A percentile compares a stretch with the other conserved stretches of the same genome.
Evolutionary conservation across 2,113 vertebrate genomes (phyloP).

Genomic region (Saguinus imperator): DNA sequence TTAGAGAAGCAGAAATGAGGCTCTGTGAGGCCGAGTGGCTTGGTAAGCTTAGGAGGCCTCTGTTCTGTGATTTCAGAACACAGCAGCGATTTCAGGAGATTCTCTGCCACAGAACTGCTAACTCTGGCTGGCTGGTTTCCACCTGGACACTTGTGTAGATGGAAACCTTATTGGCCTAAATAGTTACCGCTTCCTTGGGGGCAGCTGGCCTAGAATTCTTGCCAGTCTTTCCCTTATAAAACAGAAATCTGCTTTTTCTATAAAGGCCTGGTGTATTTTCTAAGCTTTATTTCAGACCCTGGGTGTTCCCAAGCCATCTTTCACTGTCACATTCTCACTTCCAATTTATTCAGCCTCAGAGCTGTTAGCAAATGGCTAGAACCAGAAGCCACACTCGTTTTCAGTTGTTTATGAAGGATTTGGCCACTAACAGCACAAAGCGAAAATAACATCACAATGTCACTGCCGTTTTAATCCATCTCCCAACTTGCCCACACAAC

Average conservation of each 20-base stretch:
- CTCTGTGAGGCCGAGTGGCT: background rate
- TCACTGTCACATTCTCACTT: background rate
- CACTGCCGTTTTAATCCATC: background rate
- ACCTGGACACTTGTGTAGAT: no score
- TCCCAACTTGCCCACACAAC: background rate
- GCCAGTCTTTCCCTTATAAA: background rate
- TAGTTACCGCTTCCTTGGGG: background rate
- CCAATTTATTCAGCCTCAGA: background rate
- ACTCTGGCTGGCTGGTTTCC: background rate
- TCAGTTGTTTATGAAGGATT: background rate
- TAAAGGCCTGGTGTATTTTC: background rate
- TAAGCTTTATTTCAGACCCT: background rate
- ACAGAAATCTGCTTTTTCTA: background rate
- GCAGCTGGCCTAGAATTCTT: background rate
- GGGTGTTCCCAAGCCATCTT: background rate
- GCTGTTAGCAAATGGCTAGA: background rate
- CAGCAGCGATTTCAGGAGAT: background rate
- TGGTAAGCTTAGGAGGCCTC: background rate
- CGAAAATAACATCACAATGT: background rate
- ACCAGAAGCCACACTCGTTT: background rate
- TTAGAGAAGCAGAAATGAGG: background rate
- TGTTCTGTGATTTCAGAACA: background rate
- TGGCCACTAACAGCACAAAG: background rate
- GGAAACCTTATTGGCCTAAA: background rate
- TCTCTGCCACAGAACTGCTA: background rate